phyloP scores from a whole-genome alignment of 2,888 invertebrate species.

The Leptinotarsa rubiginosa region DNA sequence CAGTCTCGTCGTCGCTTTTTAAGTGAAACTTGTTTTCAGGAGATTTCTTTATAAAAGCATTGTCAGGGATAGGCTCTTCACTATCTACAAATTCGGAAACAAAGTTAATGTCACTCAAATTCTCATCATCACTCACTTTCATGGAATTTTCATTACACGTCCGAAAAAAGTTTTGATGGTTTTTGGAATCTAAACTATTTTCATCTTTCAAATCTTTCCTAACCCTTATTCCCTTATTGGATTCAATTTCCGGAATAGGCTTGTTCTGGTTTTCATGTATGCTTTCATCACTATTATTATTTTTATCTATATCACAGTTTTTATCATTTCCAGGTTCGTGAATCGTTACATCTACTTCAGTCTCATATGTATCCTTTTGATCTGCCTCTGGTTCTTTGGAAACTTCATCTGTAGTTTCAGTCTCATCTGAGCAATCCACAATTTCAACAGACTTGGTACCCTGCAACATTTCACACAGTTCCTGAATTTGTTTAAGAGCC shows the following conservation, averaged over 20 bases:
- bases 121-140: neutral
- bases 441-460: neutral
- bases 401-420: neutral
- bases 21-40: conserved; percentile 27
- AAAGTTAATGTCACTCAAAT: neutral
- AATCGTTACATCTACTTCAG: conserved; percentile 2
- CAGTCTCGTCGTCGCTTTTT: conserved; percentile 20
- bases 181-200: neutral
- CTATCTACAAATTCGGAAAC: conserved; percentile 3
- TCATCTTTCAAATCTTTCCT: neutral
- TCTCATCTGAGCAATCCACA: neutral
- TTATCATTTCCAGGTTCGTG: neutral
- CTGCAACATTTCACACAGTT: conserved; percentile 12
- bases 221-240: neutral
- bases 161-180: neutral
- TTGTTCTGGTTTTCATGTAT: conserved; percentile 7
- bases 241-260: neutral
- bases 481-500: conserved; percentile 13
- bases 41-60: neutral
- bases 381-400: neutral
- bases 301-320: conserved; percentile 38
- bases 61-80: too few relatives aligned
- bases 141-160: neutral
- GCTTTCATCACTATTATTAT: conserved; percentile 35
- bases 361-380: neutral